Conservation (phyloP, 2,888 invertebrate species). For the Ormyrus thymus region DNA sequence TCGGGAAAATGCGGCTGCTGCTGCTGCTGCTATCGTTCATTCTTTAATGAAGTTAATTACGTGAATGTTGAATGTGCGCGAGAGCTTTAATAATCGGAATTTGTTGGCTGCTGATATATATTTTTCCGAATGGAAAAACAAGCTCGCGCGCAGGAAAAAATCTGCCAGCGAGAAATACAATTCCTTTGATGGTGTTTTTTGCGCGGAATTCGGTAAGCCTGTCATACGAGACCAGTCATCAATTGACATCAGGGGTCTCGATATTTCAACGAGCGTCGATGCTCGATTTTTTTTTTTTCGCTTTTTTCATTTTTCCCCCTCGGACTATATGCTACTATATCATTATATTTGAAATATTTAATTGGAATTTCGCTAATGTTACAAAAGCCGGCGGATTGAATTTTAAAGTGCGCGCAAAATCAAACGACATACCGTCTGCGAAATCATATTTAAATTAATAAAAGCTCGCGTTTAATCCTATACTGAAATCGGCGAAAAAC, state of each 20-base stretch:
- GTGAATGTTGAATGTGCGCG: neutral
- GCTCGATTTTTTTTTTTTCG: neutral
- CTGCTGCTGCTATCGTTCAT: neutral
- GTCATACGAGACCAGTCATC: conserved; percentile 43
- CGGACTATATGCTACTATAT: conserved; percentile 11
- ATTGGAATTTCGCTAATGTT: conserved; percentile 45
- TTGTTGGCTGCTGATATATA: neutral
- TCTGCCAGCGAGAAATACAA: conserved; percentile 35
- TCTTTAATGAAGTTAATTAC: too few relatives aligned
- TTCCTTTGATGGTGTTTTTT: conserved; percentile 41
- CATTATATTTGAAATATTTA: conserved; percentile 42
- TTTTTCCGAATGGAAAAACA: conserved; percentile 6
- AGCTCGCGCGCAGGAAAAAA: neutral
- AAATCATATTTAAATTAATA: conserved; percentile 46
- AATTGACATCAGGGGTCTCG: conserved; percentile 40
- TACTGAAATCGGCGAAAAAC: neutral
- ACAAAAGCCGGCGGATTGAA: conserved; percentile 29
- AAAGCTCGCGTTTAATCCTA: conserved; percentile 32
- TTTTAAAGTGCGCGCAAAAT: conserved; percentile 23
- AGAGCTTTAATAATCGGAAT: neutral
- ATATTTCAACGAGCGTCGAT: conserved; percentile 43
- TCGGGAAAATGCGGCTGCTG: too few relatives aligned
- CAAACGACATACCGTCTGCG: neutral
- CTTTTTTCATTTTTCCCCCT: neutral
- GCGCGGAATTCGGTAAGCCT: conserved; percentile 19